These are phyloP conservation scores for Drosophila ustulata DNA, from an alignment of 2,888 invertebrate species.

Conservation along the genomic window DNA sequence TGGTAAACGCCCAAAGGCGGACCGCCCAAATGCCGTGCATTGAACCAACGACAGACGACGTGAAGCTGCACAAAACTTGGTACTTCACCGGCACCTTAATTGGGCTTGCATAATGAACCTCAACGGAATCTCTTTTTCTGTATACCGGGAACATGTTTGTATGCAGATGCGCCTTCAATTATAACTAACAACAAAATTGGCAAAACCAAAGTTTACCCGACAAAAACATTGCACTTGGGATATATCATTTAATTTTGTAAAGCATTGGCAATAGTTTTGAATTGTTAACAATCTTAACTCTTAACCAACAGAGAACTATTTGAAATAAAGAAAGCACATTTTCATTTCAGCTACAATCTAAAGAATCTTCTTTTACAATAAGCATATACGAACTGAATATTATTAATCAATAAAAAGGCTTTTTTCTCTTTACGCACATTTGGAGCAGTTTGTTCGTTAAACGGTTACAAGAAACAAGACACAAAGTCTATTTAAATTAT, in stretches of 20 bases:
- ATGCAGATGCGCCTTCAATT: conserved; percentile 1
- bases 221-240: neutral
- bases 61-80: conserved; percentile 14
- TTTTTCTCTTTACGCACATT: conserved; percentile 1
- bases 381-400: conserved; percentile 1
- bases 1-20: conserved; percentile 45
- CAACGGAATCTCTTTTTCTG: conserved; percentile 2
- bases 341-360: conserved; percentile 13
- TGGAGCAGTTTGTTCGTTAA: conserved; percentile 14
- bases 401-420: conserved; percentile 2
- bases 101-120: conserved; percentile 46
- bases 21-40: conserved; percentile 45
- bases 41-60: conserved; percentile 50
- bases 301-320: conserved; percentile 8
- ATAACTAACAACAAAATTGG: conserved; percentile 6
- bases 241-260: conserved; percentile 22
- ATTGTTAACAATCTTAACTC: conserved; percentile 15
- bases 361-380: conserved; percentile 3
- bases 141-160: conserved; percentile 7
- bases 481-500: conserved; percentile 18
- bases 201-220: neutral
- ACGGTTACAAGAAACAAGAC: conserved; percentile 42
- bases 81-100: conserved; percentile 41
- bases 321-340: conserved; percentile 18
- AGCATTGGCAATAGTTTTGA: conserved; percentile 13